Conservation (phyloP, 2,797 vertebrate species). For the Sebastes aleutianus region DNA sequence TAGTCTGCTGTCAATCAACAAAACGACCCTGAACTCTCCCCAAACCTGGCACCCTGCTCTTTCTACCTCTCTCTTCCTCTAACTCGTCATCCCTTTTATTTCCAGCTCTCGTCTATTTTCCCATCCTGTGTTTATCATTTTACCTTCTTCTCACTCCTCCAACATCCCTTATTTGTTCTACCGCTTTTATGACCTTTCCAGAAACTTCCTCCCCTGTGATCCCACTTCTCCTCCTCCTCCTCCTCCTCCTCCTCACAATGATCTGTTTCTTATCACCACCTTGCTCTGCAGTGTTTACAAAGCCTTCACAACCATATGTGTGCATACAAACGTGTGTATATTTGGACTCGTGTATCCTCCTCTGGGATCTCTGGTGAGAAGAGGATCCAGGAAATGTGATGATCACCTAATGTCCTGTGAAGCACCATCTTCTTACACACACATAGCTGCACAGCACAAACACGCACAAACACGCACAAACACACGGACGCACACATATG, state of each 20-base stretch:
- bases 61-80: neutral
- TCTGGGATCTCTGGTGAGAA: slow-evolving; percentile 58
- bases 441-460: neutral
- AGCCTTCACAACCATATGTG: slow-evolving; percentile 37
- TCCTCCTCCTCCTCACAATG: slow-evolving; percentile 9
- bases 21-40: slow-evolving; percentile 6
- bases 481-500: slow-evolving; percentile 13
- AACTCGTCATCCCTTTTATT: neutral
- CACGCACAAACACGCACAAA: slow-evolving; percentile 2
- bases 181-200: slow-evolving; percentile 63
- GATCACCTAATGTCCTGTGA: slow-evolving; percentile 49
- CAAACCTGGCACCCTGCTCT: neutral
- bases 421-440: slow-evolving; percentile 26
- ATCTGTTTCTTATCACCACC: slow-evolving; percentile 39
- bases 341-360: slow-evolving; percentile 17
- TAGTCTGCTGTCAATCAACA: slow-evolving; percentile 40
- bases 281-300: slow-evolving; percentile 56
- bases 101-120: slow-evolving; percentile 1
- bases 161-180: slow-evolving; percentile 44
- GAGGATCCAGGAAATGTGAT: slow-evolving; percentile 55
- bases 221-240: neutral
- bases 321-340: neutral
- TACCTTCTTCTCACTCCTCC: slow-evolving; percentile 17
- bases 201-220: slow-evolving; percentile 46
- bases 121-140: neutral